These are phyloP conservation scores for Onthophagus sagittarius DNA, from an alignment of 2,888 invertebrate genomes.

Conservation along the genomic window DNA sequence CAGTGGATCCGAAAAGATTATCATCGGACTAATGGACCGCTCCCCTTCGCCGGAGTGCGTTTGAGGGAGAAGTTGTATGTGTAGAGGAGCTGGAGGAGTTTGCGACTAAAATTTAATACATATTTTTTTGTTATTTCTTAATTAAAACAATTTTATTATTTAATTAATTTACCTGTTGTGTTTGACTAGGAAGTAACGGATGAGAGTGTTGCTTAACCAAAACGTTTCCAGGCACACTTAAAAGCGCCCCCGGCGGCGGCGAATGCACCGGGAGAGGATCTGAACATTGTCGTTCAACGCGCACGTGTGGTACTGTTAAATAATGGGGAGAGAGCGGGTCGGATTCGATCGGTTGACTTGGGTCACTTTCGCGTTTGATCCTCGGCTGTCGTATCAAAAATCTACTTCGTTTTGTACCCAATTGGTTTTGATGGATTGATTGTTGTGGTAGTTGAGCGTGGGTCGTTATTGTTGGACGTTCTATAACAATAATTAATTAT, in stretches of 20 bases:
- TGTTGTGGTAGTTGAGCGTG: slow-evolving; percentile 38
- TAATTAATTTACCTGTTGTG: slow-evolving; percentile 32
- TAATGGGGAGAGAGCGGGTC: slow-evolving; percentile 45
- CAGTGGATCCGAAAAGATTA: slow-evolving; percentile 45
- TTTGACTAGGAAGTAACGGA: slow-evolving; percentile 60
- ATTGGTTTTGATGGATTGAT: slow-evolving; percentile 35
- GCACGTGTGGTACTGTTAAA: slow-evolving; percentile 51
- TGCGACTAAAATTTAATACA: slow-evolving; percentile 27
- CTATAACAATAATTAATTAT: slow-evolving; percentile 22
- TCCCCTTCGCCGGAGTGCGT: slow-evolving; percentile 33
- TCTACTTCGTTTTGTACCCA: slow-evolving; percentile 61
- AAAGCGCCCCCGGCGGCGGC: slow-evolving; percentile 52
- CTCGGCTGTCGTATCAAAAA: slow-evolving; percentile 64
- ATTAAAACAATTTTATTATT: neutral
- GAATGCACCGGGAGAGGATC: slow-evolving; percentile 56
- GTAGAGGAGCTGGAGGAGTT: slow-evolving; percentile 35
- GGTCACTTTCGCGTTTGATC: slow-evolving; percentile 62
- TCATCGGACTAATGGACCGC: slow-evolving; percentile 42
- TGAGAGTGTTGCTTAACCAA: slow-evolving; percentile 66
- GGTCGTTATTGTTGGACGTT: slow-evolving; percentile 35
- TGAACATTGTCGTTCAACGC: slow-evolving; percentile 57
- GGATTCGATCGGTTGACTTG: slow-evolving; percentile 47
- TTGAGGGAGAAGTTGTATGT: slow-evolving; percentile 35
- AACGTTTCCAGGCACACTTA: slow-evolving; percentile 57
- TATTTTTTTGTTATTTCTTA: neutral